Evolutionary conservation across 2,888 invertebrate genomes (phyloP).

Genomic region (Cantharis flavilabris): DNA sequence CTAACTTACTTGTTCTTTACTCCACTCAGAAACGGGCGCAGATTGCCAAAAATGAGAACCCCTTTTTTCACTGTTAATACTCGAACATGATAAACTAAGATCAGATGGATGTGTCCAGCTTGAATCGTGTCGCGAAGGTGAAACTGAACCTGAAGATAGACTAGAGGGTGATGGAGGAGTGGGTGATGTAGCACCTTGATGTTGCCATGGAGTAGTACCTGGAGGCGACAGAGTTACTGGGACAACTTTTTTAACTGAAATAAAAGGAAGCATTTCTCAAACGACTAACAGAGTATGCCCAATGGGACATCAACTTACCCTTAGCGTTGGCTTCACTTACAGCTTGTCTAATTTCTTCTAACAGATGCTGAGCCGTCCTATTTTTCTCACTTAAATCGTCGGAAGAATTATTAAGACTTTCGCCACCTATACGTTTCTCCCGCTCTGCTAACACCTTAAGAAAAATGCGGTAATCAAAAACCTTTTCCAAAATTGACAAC

Average conservation of each 20-base stretch:
- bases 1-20: conserved; percentile 69
- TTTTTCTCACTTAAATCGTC: conserved; percentile 65
- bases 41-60: conserved; percentile 70
- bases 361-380: conserved; percentile 76
- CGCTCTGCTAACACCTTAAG: conserved; percentile 74
- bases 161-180: conserved; percentile 69
- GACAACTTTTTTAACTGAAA: conserved; percentile 68
- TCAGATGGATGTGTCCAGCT: conserved; percentile 62
- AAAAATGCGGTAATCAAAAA: neutral
- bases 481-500: neutral
- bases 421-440: conserved; percentile 70
- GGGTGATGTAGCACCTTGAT: conserved; percentile 57
- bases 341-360: conserved; percentile 86
- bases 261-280: conserved; percentile 3
- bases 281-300: neutral
- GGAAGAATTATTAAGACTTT: conserved; percentile 60
- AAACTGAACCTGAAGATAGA: conserved; percentile 65
- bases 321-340: conserved; percentile 87
- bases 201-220: conserved; percentile 67
- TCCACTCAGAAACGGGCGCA: conserved; percentile 77
- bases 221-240: conserved; percentile 66
- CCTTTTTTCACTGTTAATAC: conserved; percentile 67
- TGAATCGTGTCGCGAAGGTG: conserved; percentile 57
- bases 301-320: conserved; percentile 59
- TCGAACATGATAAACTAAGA: conserved; percentile 64